Conservation (phyloP, 2,888 invertebrate species). For the Epinotia demarniana region DNA sequence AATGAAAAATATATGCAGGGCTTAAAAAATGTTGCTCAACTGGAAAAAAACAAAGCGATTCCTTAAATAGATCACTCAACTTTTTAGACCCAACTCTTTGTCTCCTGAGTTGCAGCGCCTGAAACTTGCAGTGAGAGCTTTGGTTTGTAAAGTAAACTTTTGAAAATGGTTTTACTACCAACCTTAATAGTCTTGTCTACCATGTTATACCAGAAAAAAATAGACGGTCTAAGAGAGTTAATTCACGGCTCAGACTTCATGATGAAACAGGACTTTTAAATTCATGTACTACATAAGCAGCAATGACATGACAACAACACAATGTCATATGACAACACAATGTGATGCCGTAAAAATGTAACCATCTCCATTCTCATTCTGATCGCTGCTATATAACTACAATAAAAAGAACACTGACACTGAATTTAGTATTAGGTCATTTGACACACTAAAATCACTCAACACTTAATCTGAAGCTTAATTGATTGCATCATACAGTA, state of each 20-base stretch:
- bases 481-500: constrained; percentile 31
- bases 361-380: too few species aligned
- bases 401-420: not conserved
- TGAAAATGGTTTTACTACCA: not conserved
- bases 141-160: too few species aligned
- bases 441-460: constrained; percentile 22
- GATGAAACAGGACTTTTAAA: too few species aligned
- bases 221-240: too few species aligned
- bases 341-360: too few species aligned
- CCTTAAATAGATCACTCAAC: not conserved
- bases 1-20: not conserved
- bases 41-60: not conserved
- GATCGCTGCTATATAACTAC: not conserved
- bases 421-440: not conserved
- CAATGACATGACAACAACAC: too few species aligned
- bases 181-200: not conserved
- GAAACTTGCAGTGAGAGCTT: too few species aligned
- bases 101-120: not conserved
- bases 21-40: not conserved
- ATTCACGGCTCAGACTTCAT: too few species aligned
- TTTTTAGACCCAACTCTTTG: not conserved
- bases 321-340: too few species aligned
- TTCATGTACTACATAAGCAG: too few species aligned
- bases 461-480: constrained; percentile 10
- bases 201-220: not conserved